Percentiles rank a stretch among this genome's conserved stretches.
phyloP scores from a whole-genome alignment of 2,113 vertebrate species.

The Ardeotis arabs region DNA sequence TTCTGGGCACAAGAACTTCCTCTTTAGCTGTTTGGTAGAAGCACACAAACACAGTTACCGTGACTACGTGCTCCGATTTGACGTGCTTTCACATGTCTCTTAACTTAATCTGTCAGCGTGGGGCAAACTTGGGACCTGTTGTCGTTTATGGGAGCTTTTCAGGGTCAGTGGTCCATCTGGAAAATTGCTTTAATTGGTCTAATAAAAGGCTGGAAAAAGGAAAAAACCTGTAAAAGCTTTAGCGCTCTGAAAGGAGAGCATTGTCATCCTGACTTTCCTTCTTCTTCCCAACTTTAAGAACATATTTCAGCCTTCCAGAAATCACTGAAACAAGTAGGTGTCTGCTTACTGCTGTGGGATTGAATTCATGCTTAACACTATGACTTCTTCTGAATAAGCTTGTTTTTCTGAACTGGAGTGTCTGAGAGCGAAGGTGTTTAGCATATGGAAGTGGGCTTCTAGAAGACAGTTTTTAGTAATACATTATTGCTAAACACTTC shows the following conservation, averaged over 20 bases:
- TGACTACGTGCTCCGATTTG: background rate
- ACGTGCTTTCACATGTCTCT: background rate
- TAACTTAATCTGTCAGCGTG: background rate
- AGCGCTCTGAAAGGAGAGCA: background rate
- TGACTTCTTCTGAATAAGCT: background rate
- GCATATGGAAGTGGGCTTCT: background rate
- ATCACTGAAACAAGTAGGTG: background rate
- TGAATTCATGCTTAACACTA: background rate
- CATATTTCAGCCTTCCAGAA: background rate
- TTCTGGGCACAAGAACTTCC: background rate
- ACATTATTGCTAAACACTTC: background rate
- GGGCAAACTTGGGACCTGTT: background rate
- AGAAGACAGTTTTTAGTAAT: background rate
- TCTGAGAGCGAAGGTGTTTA: background rate
- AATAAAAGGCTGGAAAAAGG: background rate
- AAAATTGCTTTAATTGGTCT: constrained; percentile 56
- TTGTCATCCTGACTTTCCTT: background rate
- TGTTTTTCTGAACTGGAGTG: background rate
- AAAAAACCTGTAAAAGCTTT: background rate
- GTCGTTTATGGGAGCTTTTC: background rate
- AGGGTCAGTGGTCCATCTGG: constrained; percentile 28
- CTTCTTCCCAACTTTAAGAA: background rate
- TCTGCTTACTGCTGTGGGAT: background rate
- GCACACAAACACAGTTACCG: background rate
- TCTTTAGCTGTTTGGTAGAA: background rate